Conservation (phyloP, 2,797 vertebrate genomes). For the Buphagus erythrorhynchus region DNA sequence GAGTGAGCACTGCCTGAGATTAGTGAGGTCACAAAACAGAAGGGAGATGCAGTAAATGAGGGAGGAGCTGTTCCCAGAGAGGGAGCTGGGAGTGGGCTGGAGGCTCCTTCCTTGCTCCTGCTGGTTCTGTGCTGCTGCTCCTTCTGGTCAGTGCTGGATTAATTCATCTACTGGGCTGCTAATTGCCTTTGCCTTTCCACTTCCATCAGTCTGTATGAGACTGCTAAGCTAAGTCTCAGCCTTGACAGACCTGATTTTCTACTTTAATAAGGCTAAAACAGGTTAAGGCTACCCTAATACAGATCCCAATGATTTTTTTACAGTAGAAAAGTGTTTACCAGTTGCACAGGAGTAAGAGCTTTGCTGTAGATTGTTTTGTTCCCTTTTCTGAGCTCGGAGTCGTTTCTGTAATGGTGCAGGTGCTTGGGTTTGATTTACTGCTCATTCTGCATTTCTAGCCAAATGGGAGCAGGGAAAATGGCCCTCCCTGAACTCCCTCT, state of each 20-base stretch:
- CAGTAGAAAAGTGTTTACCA: background rate
- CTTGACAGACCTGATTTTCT: background rate
- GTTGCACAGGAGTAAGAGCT: background rate
- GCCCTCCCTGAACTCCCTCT: background rate
- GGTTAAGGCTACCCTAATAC: background rate
- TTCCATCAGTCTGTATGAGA: background rate
- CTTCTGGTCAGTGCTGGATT: background rate
- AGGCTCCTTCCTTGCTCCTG: background rate
- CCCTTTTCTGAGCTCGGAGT: background rate
- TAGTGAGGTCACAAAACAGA: background rate
- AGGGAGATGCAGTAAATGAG: background rate
- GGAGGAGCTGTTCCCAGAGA: background rate
- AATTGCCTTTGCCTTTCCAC: background rate
- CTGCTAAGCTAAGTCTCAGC: background rate
- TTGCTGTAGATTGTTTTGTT: background rate
- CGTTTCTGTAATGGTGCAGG: background rate
- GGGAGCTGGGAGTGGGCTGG: background rate
- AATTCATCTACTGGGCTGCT: background rate
- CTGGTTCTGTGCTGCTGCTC: background rate
- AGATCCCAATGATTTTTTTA: background rate
- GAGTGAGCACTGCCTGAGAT: background rate
- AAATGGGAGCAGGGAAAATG: background rate
- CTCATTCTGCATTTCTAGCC: background rate
- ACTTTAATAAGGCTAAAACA: background rate
- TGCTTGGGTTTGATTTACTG: constrained; percentile 45